Percentiles rank a stretch among this genome's conserved stretches.
These are phyloP conservation scores for Danio jaintianensis DNA, from an alignment of 2,797 vertebrate species.

Conservation along the genomic window DNA sequence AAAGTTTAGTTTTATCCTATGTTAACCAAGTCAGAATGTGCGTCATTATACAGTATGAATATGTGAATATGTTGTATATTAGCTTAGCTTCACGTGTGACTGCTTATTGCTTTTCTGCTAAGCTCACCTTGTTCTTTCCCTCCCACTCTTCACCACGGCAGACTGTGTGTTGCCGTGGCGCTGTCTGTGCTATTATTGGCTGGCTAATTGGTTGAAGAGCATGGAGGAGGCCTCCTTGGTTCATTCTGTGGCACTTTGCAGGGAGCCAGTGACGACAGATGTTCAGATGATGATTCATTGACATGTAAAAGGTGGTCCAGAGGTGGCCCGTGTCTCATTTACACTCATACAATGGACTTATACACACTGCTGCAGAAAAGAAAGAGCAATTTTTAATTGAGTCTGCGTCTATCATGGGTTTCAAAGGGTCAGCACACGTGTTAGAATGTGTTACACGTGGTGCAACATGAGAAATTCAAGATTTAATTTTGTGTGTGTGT, in stretches of 20 bases:
- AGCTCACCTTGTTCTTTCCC: slow-evolving; percentile 15
- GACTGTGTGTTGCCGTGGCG: slow-evolving; percentile 31
- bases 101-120: neutral
- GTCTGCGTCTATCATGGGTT: neutral
- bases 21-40: slow-evolving; percentile 3
- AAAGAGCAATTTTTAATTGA: slow-evolving; percentile 8
- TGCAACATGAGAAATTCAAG: neutral
- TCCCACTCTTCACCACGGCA: slow-evolving; percentile 6
- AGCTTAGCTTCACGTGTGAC: neutral
- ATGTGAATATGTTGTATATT: slow-evolving; percentile 11
- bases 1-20: slow-evolving; percentile 1
- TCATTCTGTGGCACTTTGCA: slow-evolving; percentile 5
- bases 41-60: neutral
- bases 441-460: too few relatives aligned
- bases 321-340: slow-evolving; percentile 19
- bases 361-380: neutral
- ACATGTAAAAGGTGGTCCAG: slow-evolving; percentile 32
- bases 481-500: too few relatives aligned
- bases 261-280: slow-evolving; percentile 11
- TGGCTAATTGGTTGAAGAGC: slow-evolving; percentile 48
- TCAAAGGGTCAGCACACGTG: neutral
- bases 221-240: slow-evolving; percentile 16
- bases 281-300: slow-evolving; percentile 31
- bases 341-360: slow-evolving; percentile 25
- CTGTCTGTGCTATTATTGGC: slow-evolving; percentile 50